Percentiles rank a stretch among this genome's conserved stretches.
phyloP scores from a whole-genome alignment of 2,888 invertebrate species.

The Megamerina dolium region DNA sequence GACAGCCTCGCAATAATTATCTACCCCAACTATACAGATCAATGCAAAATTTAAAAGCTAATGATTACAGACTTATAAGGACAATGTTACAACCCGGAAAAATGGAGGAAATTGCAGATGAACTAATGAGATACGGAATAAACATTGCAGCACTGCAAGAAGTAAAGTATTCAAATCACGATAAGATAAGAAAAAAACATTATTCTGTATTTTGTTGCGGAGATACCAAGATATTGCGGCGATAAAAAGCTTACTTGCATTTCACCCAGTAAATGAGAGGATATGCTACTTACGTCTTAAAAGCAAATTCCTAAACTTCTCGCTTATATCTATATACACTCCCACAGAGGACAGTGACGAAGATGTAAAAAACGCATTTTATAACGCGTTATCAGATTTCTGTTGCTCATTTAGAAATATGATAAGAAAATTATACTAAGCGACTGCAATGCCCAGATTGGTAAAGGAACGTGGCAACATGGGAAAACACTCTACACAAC shows the following conservation, averaged over 20 bases:
- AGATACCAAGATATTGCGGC: too few relatives aligned
- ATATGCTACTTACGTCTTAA: too few relatives aligned
- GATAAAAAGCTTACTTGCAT: too few relatives aligned
- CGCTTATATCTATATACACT: too few relatives aligned
- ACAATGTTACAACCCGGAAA: conserved; percentile 1
- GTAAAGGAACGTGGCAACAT: not conserved
- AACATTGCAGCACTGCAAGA: conserved; percentile 4
- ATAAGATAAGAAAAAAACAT: not conserved
- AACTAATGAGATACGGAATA: conserved; percentile 3
- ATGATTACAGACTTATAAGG: conserved; percentile 3
- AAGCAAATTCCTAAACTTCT: too few relatives aligned
- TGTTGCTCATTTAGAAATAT: not conserved
- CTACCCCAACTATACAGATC: not conserved
- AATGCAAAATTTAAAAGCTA: not conserved
- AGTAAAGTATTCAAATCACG: not conserved
- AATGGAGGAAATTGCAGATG: conserved; percentile 2
- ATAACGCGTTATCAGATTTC: not conserved
- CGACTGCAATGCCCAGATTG: not conserved
- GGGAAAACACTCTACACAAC: conserved; percentile 1
- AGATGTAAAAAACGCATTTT: too few relatives aligned
- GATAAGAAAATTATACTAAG: not conserved
- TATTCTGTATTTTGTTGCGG: not conserved
- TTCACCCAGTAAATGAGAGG: too few relatives aligned
- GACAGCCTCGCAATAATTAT: not conserved
- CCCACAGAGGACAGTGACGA: too few relatives aligned